Evolutionary conservation across 2,113 vertebrate genomes (phyloP).

Genomic region (Muntiacus muntjak): DNA sequence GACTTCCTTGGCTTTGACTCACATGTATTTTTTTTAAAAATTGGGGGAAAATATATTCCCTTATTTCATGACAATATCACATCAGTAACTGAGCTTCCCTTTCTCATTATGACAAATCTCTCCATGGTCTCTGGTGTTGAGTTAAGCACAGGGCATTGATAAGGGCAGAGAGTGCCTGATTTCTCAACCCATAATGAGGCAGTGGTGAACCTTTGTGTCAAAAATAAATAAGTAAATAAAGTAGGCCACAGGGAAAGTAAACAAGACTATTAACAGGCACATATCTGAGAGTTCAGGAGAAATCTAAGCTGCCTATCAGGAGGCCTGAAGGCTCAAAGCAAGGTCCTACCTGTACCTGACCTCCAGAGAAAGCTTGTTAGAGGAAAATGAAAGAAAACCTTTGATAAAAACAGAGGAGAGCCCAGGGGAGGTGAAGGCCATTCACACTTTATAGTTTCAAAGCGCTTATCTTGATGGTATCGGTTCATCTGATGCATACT

Average conservation of each 20-base stretch:
- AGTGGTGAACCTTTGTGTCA: not conserved
- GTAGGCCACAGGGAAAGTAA: not conserved
- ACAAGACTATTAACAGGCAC: not conserved
- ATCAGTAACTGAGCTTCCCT: not conserved
- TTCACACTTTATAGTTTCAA: not conserved
- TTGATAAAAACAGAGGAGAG: not conserved
- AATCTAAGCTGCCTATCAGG: not conserved
- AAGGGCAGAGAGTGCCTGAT: not conserved
- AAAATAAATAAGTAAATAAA: not conserved
- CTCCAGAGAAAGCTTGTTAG: not conserved
- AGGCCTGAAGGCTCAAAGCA: not conserved
- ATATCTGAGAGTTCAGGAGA: not conserved
- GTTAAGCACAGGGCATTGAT: not conserved
- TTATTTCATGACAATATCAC: not conserved
- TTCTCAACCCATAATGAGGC: not conserved
- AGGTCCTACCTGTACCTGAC: not conserved
- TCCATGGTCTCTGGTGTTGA: not conserved
- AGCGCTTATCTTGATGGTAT: not conserved
- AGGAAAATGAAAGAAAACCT: constrained; percentile 12
- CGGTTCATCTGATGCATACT: rapidly evolving
- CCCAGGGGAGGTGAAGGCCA: not conserved
- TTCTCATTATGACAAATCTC: not conserved
- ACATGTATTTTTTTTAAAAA: not conserved
- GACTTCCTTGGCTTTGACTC: not conserved
- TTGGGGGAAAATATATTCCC: not conserved